Evolutionary conservation across 2,113 vertebrate genomes (phyloP), one percentile per base, ranked within the genome.

Genomic region (Stictonetta naevosa): DNA sequence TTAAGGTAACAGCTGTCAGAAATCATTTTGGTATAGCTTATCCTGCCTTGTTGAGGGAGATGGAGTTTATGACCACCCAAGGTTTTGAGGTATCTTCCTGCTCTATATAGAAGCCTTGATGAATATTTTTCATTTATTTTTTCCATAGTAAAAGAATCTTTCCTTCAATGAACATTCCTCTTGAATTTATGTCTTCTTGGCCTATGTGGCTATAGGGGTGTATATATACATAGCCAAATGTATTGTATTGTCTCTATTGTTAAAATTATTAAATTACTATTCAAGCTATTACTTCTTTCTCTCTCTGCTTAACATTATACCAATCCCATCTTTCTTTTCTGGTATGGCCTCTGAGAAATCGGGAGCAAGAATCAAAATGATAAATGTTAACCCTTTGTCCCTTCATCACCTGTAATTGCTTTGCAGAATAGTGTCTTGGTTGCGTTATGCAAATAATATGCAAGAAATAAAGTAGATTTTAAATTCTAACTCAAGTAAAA

Each of bases 1-100:
- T 90, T 90, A 90, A 94, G 79, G 79, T 86, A 95, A 86, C 44
- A 77, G 79, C 88, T 93, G 83, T 80, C 90, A 90, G 76, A 93
- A 92, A 90, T 88, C 7, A 23, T 93, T 92, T 92, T 44, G 63
- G 63, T 92, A 13, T 46, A 67, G 40, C 40, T 93, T 90, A 52
- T 67, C 67, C 64, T 90, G 31, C 33, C 64, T 77, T 92, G 25
- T 59, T 77, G 86, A 86, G 22, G 31, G 50, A 95, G 40, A 59
- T 74, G 64, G 92, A 88, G 93, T 92, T 90, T 80, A 58, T 83
- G 78, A 40, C 82, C 50, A 31, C 34, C 53, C 79, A 56, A 64
- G 22, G 62, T 64, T 76, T 72, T 91, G 53, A 80, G 42, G 23
- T 88, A 40, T 46, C 69, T 87, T 78, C 29, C 53, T 56, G 50